Conservation (phyloP, 2,113 vertebrate genomes). For the Festucalex cinctus region DNA sequence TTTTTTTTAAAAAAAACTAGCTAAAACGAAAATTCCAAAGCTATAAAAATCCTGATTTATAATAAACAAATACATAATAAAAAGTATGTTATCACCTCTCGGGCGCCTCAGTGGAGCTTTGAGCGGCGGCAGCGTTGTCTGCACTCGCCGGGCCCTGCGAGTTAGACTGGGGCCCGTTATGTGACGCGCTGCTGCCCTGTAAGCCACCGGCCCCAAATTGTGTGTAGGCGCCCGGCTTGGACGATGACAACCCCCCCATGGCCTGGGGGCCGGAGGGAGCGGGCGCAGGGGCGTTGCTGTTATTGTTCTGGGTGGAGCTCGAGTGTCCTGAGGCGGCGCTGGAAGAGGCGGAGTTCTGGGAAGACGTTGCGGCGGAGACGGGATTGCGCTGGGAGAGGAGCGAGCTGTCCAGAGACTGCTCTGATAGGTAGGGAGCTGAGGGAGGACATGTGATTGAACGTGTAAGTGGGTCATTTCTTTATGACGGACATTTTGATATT, state of each 20-base stretch:
- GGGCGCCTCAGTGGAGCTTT: constrained; percentile 78
- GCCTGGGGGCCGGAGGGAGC: constrained; percentile 77
- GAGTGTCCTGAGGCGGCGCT: constrained; percentile 73
- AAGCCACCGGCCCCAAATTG: constrained; percentile 77
- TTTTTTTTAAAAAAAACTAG: too few relatives aligned
- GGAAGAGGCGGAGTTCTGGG: constrained; percentile 68
- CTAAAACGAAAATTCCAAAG: too few relatives aligned
- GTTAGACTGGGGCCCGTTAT: constrained; percentile 67
- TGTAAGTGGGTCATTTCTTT: too few relatives aligned
- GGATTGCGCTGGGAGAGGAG: constrained; percentile 88
- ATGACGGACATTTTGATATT: not conserved
- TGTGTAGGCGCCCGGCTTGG: constrained; percentile 83
- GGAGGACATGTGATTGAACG: constrained; percentile 10
- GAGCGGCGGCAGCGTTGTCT: constrained; percentile 72
- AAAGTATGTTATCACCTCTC: constrained; percentile 79
- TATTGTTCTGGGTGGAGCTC: constrained; percentile 77
- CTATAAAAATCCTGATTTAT: too few relatives aligned
- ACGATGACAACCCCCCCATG: constrained; percentile 70
- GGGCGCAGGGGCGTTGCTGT: constrained; percentile 70
- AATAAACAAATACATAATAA: too few relatives aligned
- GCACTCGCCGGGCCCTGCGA: constrained; percentile 65
- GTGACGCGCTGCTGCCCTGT: constrained; percentile 70
- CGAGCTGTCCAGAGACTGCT: constrained; percentile 88
- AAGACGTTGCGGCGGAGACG: constrained; percentile 64
- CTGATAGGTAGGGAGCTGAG: constrained; percentile 89